phyloP scores from a whole-genome alignment of 2,797 vertebrate genomes.

The Phoxinus dragarum region DNA sequence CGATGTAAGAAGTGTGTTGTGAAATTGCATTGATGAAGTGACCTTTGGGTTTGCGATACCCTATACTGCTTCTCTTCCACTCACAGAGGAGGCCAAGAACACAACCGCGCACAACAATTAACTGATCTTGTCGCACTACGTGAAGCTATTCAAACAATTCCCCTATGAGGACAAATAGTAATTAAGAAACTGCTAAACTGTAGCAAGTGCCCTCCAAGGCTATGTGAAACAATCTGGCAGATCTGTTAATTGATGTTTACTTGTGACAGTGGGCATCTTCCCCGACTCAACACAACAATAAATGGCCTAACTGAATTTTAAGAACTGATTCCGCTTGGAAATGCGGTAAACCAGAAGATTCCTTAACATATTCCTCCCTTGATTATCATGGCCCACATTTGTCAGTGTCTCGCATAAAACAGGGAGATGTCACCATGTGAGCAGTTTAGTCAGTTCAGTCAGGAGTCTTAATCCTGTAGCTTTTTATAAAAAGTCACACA shows the following conservation, averaged over 20 bases:
- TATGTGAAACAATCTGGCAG: constrained; percentile 58
- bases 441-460: constrained; percentile 53
- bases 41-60: constrained; percentile 38
- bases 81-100: constrained; percentile 32
- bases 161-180: constrained; percentile 61
- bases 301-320: background rate
- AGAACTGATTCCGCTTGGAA: background rate
- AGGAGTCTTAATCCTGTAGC: constrained; percentile 51
- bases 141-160: constrained; percentile 61
- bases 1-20: constrained; percentile 6
- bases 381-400: background rate
- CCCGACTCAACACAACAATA: constrained; percentile 31
- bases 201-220: constrained; percentile 51
- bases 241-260: constrained; percentile 62
- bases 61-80: background rate
- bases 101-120: constrained; percentile 54
- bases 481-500: constrained; percentile 57
- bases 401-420: constrained; percentile 42
- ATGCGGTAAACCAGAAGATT: background rate
- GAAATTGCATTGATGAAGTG: constrained; percentile 22
- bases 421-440: constrained; percentile 41
- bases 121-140: constrained; percentile 57
- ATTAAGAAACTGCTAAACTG: constrained; percentile 60
- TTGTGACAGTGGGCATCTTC: constrained; percentile 53
- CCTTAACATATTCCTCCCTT: background rate